Conservation (phyloP, 2,113 vertebrate genomes). For the Procavia capensis region DNA sequence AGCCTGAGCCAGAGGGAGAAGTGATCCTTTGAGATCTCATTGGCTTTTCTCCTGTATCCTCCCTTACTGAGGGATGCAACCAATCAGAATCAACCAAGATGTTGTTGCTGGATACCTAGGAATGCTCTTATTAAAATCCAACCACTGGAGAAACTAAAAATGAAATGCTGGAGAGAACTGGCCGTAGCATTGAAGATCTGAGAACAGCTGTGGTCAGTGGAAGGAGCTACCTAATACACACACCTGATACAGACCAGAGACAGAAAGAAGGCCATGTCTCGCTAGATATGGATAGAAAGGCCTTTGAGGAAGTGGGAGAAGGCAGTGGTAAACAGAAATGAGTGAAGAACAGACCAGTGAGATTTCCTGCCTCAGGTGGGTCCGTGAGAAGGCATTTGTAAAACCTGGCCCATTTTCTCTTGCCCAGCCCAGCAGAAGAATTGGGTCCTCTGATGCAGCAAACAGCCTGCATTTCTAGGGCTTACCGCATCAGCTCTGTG, state of each 20-base stretch:
- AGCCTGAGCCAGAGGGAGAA: background rate
- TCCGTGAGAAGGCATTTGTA: background rate
- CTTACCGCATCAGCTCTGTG: background rate
- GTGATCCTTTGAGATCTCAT: background rate
- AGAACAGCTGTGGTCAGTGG: conserved; percentile 21
- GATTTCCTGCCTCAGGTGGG: background rate
- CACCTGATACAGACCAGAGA: background rate
- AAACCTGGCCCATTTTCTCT: conserved; percentile 8
- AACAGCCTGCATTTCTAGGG: conserved; percentile 1
- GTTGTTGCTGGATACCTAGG: conserved; percentile 70
- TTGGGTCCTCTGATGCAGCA: background rate
- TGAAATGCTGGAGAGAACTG: conserved; percentile 28
- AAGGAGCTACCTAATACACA: background rate
- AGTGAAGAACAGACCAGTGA: background rate
- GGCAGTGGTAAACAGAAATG: background rate
- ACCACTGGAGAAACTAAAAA: conserved; percentile 56
- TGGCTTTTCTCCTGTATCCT: background rate
- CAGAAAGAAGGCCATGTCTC: conserved; percentile 43
- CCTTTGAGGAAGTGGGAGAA: conserved; percentile 62
- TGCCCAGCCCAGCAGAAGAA: background rate
- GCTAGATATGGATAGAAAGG: conserved; percentile 58
- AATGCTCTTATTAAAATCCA: conserved; percentile 77
- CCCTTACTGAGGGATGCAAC: conserved; percentile 1
- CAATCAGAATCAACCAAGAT: conserved; percentile 56
- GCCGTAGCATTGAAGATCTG: conserved; percentile 57